Percentiles rank a stretch among this genome's conserved stretches.
These are phyloP conservation scores for Gandaritis pyraliata DNA, from an alignment of 2,888 invertebrate genomes.

Conservation along the genomic window DNA sequence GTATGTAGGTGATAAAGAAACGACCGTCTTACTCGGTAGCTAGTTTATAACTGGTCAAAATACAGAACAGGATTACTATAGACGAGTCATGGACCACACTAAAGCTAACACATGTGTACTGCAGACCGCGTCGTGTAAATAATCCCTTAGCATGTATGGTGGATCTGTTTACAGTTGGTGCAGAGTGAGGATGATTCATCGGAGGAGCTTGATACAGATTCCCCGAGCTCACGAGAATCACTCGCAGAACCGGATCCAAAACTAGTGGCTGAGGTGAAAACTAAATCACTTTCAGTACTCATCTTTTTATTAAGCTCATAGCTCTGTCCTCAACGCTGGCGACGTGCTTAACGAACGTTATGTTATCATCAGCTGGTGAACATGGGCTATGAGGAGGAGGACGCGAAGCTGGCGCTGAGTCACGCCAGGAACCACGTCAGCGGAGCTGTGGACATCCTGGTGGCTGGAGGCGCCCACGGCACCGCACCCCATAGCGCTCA, in stretches of 20 bases:
- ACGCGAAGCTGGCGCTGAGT: constrained; percentile 82
- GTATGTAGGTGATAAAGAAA: no score
- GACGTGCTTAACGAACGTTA: no score
- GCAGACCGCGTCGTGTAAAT: no score
- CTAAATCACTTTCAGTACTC: no score
- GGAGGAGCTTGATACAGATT: constrained; percentile 39
- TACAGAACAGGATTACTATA: no score
- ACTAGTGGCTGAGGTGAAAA: constrained; percentile 62
- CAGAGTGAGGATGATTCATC: constrained; percentile 53
- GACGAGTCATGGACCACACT: no score
- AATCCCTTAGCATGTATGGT: no score
- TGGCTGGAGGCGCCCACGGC: constrained; percentile 61
- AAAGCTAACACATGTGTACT: no score
- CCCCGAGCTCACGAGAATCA: constrained; percentile 58
- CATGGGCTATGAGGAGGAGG: constrained; percentile 85
- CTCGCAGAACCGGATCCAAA: constrained; percentile 58
- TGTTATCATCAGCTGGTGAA: constrained; percentile 71
- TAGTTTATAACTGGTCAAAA: no score
- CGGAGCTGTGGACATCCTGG: constrained; percentile 84
- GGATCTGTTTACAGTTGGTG: constrained; percentile 46
- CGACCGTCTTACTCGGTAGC: no score
- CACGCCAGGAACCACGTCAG: constrained; percentile 81
- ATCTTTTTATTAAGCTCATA: no score
- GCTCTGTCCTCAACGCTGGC: no score
- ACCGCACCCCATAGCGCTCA: not conserved